Conservation (phyloP, 1,140 invertebrate species). For the Apis dorsata region DNA sequence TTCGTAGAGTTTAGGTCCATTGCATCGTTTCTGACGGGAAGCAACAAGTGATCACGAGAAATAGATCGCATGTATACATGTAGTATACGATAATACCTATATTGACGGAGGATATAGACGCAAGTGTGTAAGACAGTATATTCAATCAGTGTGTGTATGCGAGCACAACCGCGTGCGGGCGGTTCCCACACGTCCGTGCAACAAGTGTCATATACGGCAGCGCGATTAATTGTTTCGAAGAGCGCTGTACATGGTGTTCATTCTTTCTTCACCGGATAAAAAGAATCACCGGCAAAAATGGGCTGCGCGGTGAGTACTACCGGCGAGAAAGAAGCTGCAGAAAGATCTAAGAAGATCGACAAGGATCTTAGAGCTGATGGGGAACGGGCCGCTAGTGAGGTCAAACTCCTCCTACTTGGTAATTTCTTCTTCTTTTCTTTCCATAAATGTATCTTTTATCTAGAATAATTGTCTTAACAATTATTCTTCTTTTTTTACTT, state of each 20-base stretch:
- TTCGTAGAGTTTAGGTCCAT: constrained; percentile 32
- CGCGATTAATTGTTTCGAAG: constrained; percentile 14
- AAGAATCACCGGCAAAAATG: constrained; percentile 80
- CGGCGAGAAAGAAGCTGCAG: constrained; percentile 90
- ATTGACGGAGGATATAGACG: background rate
- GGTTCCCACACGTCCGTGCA: constrained; percentile 75
- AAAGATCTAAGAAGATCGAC: constrained; percentile 94
- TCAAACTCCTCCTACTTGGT: constrained; percentile 93
- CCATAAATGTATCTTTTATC: background rate
- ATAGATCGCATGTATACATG: constrained; percentile 12
- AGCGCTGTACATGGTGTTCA: constrained; percentile 52
- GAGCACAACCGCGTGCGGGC: constrained; percentile 71
- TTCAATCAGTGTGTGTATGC: constrained; percentile 49
- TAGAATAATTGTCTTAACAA: background rate
- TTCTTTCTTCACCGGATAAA: constrained; percentile 6
- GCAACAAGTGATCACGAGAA: background rate
- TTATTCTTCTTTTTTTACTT: background rate
- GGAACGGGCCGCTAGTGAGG: constrained; percentile 91
- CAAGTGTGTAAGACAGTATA: constrained; percentile 21
- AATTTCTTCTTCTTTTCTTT: constrained; percentile 68
- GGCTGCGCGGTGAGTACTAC: constrained; percentile 90
- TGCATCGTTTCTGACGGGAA: constrained; percentile 32
- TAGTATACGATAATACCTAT: constrained; percentile 24
- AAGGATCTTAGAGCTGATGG: constrained; percentile 91
- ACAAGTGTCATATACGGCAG: constrained; percentile 73